Conservation (phyloP, 2,888 invertebrate genomes). For the Nymphalis polychloros region DNA sequence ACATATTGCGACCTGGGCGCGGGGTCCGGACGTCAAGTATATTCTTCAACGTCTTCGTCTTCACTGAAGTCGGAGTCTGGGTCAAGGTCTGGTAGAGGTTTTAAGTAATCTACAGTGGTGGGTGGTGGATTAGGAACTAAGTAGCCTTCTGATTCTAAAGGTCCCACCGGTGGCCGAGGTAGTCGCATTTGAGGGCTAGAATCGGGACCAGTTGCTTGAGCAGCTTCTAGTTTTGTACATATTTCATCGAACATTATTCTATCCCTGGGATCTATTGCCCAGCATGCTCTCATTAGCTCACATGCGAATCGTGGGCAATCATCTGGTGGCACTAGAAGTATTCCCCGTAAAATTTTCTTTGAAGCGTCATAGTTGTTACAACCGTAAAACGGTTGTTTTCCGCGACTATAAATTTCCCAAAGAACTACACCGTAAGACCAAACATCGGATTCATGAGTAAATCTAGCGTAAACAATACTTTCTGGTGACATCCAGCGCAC, state of each 20-base stretch:
- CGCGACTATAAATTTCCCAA: constrained; percentile 96
- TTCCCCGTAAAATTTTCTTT: constrained; percentile 88
- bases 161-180: constrained; percentile 79
- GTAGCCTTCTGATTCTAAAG: constrained; percentile 86
- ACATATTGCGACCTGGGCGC: constrained; percentile 60
- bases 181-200: constrained; percentile 58
- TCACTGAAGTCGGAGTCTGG: constrained; percentile 62
- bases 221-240: constrained; percentile 83
- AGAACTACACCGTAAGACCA: constrained; percentile 96
- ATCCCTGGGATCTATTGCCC: constrained; percentile 90
- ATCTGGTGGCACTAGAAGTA: constrained; percentile 89
- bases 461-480: constrained; percentile 93
- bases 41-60: constrained; percentile 70
- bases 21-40: constrained; percentile 61
- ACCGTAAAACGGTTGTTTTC: constrained; percentile 96
- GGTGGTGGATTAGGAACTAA: constrained; percentile 82
- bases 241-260: constrained; percentile 88
- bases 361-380: constrained; percentile 94
- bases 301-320: constrained; percentile 88
- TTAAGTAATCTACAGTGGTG: constrained; percentile 78
- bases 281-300: constrained; percentile 89
- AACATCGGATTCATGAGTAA: constrained; percentile 94
- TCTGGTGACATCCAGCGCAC: constrained; percentile 99
- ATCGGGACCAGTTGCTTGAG: constrained; percentile 55
- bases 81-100: constrained; percentile 64